Evolutionary conservation across 2,888 invertebrate species (phyloP), one percentile per base, ranked within the genome.

Genomic region (Hirtodrosophila histrioides): DNA sequence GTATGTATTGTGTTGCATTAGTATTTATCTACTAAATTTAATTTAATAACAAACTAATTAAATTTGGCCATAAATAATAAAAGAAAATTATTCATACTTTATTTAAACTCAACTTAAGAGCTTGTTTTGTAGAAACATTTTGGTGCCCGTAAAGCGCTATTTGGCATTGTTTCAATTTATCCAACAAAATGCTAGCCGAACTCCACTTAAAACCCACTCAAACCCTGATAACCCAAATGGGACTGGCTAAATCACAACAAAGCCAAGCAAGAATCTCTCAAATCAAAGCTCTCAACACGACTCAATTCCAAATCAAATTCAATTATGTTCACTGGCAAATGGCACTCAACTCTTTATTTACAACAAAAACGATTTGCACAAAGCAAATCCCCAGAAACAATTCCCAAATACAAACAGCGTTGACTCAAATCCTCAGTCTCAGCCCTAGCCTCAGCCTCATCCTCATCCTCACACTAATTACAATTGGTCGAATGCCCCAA

Each of bases 401-500:
- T 72, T 71, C 76, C 71, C 65, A 53, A 65, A 49, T 39, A 66
- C 65, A 57, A 61, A 56, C 50, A 73, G 57, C 48, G 44, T 60
- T 37, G 39, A 69, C 51, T 55, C 11, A 69, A 71, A 64, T 78
- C 63, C 69, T 44, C 41, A 56, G 49, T 11, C 43, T 58, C 55
- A 35, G 29, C 17, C 45, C 33, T 24, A 37, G 17, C 17, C 17
- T 17, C 17, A 17, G 24, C 53, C 53, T 37, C 27, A 37, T 17
- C 27, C 45, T 27, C 45, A 44, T 41, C 53, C 78, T 69, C 69
- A 64, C 61, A 74, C 78, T 78, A 78, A 74, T 75, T 75, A 77
- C 77, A 72, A 77, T 77, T 68, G 71, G 68, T 76, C 60, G 39
- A 76, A 71, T 67, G 56, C 62, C 63, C 58, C 49, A 56, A 63